phyloP scores from a whole-genome alignment of 2,888 invertebrate species.

The Diadegma fenestrale region DNA sequence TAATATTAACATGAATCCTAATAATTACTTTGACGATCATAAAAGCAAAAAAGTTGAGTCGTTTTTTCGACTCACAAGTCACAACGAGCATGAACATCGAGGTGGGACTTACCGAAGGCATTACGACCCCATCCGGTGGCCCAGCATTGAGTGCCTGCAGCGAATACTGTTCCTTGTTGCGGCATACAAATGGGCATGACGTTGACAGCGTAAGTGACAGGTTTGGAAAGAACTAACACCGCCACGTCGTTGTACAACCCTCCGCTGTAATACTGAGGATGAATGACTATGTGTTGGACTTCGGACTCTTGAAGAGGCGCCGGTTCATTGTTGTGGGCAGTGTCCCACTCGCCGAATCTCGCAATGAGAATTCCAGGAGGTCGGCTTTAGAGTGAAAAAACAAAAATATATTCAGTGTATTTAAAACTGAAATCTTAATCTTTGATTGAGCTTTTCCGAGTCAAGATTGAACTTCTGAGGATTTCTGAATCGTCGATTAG shows the following conservation, averaged over 20 bases:
- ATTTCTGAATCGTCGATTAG: background rate
- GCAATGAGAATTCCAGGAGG: slow-evolving; percentile 84
- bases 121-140: slow-evolving; percentile 92
- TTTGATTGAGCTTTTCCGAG: background rate
- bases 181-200: slow-evolving; percentile 90
- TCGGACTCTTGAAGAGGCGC: slow-evolving; percentile 89
- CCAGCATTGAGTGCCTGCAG: slow-evolving; percentile 86
- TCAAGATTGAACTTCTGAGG: background rate
- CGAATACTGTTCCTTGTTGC: slow-evolving; percentile 84
- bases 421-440: too few species aligned
- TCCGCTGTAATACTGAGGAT: slow-evolving; percentile 88
- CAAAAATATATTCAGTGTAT: background rate
- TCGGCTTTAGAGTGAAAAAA: slow-evolving; percentile 65
- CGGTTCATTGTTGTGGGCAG: slow-evolving; percentile 89
- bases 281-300: slow-evolving; percentile 87
- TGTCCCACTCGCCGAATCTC: slow-evolving; percentile 93
- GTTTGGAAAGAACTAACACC: slow-evolving; percentile 88
- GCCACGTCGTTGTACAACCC: slow-evolving; percentile 92
- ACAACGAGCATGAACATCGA: background rate
- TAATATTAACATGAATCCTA: too few species aligned
- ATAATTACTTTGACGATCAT: too few species aligned
- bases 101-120: slow-evolving; percentile 86
- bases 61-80: too few species aligned
- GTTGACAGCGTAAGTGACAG: slow-evolving; percentile 88
- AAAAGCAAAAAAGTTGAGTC: too few species aligned